Evolutionary conservation across 2,888 invertebrate species (phyloP), one percentile per base, ranked within the genome.

Genomic region (Cylloceria caligata): DNA sequence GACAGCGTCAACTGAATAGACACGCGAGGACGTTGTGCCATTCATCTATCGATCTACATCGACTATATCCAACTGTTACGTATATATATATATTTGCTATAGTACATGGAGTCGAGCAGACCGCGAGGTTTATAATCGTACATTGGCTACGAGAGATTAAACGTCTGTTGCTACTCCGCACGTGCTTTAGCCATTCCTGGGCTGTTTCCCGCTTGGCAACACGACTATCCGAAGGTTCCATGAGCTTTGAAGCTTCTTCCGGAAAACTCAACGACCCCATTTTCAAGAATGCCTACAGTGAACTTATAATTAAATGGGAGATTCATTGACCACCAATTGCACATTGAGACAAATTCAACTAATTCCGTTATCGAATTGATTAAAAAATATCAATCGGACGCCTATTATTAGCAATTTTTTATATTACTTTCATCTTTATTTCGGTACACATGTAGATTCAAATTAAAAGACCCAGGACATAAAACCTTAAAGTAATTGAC

Each of bases 41-140:
- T 85, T 85, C 85, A 83, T 85, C 81, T 83, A 85, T 85, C 83
- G 85, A 85, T 85, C 81, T 72, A 79, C 81, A 79, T 79, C 75
- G 62, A 67, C 71, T 74, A 77, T 81, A 81, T 76, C 75, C 39
- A 68, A 36, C 30, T 6, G 21, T 49, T 30, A 24, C 13, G 39
- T 55, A 16, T 36, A 49, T 36, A 9, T 65, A 65, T 34, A 9
- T 77, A 5, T 64, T 11, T 47, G 19, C 55, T 11, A n/a, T 57
- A 5, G 11, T 16, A 36, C 34, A 34, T 19, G 24, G 30, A 36
- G 49, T 74, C 24, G 68, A 62, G 62, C 52, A 57, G 64, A 80
- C 69, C 57, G 69, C 73, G 60, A 52, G 71, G 81, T 76, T 81
- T 81, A 81, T 81, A 81, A 81, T 72, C 81, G 76, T 68, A 72